These are phyloP conservation scores for Semnornis frantzii DNA, from an alignment of 2,113 vertebrate genomes.

Conservation along the genomic window DNA sequence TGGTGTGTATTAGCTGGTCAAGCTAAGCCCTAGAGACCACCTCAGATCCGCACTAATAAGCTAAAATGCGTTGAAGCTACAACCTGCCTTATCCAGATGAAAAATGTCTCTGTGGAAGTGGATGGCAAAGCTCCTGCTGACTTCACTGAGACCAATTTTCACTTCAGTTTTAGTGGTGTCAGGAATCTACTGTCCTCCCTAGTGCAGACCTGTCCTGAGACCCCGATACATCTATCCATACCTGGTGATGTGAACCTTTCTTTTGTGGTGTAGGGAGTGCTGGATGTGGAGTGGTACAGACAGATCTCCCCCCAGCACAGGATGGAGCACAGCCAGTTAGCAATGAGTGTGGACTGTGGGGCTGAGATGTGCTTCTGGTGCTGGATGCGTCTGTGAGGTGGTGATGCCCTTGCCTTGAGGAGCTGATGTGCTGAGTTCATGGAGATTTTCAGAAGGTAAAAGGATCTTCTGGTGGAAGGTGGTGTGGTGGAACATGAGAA, in stretches of 20 bases:
- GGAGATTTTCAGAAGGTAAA: neutral
- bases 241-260: neutral
- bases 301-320: neutral
- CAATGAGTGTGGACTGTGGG: neutral
- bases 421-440: neutral
- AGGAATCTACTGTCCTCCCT: neutral
- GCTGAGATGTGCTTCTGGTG: neutral
- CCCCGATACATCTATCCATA: neutral
- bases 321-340: neutral
- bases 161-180: neutral
- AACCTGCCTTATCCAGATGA: neutral
- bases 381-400: neutral
- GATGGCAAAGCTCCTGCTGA: neutral
- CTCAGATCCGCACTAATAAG: neutral
- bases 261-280: neutral
- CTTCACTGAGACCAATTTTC: neutral
- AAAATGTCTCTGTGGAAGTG: neutral
- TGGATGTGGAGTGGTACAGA: neutral
- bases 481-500: neutral
- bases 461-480: neutral
- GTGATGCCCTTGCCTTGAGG: neutral
- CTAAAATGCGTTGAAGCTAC: neutral
- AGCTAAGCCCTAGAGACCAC: neutral
- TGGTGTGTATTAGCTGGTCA: conserved; percentile 24
- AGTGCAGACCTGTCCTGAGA: neutral